Conservation (phyloP, 2,888 invertebrate genomes). For the Bombyx huttoni region DNA sequence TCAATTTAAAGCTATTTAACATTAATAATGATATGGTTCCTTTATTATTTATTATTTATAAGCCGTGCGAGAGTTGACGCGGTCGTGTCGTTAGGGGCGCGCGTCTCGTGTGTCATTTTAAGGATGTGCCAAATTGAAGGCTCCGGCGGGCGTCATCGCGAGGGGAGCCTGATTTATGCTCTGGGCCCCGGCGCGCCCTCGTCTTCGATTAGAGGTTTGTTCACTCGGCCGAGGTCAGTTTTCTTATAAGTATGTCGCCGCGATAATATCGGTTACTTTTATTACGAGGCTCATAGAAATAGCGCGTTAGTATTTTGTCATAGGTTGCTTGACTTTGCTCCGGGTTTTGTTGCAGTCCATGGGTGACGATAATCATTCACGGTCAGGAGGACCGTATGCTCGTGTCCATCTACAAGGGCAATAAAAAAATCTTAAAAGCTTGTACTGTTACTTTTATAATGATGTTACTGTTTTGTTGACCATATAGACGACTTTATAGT, state of each 20-base stretch:
- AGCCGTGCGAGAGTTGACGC: conserved; percentile 46
- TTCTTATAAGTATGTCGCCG: conserved; percentile 33
- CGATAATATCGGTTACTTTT: conserved; percentile 31
- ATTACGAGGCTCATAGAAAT: conserved; percentile 32
- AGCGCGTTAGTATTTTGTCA: conserved; percentile 19
- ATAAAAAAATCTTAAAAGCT: no score
- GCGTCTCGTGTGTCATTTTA: conserved; percentile 72
- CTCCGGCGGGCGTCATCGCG: conserved; percentile 60
- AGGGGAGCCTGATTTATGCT: conserved; percentile 68
- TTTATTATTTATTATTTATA: conserved; percentile 40
- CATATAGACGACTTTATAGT: no score
- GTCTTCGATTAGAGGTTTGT: conserved; percentile 60
- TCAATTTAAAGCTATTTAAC: neutral
- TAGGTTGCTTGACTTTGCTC: no score
- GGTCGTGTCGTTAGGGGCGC: conserved; percentile 55
- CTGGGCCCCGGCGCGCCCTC: conserved; percentile 36
- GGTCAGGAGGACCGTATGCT: no score
- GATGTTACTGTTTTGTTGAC: no score
- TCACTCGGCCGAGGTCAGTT: conserved; percentile 67
- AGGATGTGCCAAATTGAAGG: conserved; percentile 73
- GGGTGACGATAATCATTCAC: no score
- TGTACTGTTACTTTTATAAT: no score
- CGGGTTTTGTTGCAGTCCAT: no score
- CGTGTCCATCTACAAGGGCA: no score
- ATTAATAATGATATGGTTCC: conserved; percentile 18